Evolutionary conservation across 2,113 vertebrate species (phyloP).

Genomic region (Cricetomys ansorgei): DNA sequence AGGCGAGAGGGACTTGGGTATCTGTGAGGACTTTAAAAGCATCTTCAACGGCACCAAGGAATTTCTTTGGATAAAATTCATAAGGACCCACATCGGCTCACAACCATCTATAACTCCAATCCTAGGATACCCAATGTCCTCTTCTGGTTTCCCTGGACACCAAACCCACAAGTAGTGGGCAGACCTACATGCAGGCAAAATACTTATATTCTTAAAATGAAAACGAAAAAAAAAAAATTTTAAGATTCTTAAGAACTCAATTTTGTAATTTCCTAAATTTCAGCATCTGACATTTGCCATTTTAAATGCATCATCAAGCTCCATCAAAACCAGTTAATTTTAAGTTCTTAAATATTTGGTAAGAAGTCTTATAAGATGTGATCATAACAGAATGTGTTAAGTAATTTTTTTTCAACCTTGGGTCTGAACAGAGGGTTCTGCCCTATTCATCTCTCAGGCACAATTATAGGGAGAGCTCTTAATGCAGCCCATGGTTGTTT

Average conservation of each 20-base stretch:
- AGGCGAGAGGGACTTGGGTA: neutral
- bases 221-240: neutral
- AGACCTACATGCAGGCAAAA: neutral
- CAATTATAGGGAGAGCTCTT: conserved; percentile 50
- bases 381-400: conserved; percentile 3
- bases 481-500: conserved; percentile 36
- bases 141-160: neutral
- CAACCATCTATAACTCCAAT: neutral
- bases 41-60: neutral
- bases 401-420: neutral
- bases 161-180: neutral
- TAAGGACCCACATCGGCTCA: neutral
- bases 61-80: neutral
- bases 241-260: conserved; percentile 38
- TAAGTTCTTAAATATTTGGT: conserved; percentile 42
- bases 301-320: conserved; percentile 45
- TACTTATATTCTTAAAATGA: neutral
- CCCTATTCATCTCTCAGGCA: conserved; percentile 51
- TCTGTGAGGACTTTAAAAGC: conserved; percentile 20
- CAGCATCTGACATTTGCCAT: conserved; percentile 63
- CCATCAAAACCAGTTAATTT: conserved; percentile 38
- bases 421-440: neutral
- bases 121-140: neutral
- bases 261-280: conserved; percentile 65
- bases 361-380: conserved; percentile 5